Evolutionary conservation across 2,888 invertebrate genomes (phyloP).

Genomic region (Stomorhina lunata): DNA sequence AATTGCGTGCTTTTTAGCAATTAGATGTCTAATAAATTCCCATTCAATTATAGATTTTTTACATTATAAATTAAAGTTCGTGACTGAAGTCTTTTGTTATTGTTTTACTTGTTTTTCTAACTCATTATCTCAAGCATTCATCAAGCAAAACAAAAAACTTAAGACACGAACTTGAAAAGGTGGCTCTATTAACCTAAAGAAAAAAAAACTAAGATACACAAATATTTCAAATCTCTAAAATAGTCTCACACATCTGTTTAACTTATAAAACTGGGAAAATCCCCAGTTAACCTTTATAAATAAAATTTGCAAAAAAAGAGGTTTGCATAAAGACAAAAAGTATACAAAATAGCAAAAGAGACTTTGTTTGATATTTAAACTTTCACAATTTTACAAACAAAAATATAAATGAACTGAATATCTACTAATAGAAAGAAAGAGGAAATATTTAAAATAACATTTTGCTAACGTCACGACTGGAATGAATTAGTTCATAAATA

Average conservation of each 20-base stretch:
- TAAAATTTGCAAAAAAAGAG: background rate
- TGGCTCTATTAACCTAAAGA: background rate
- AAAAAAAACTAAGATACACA: background rate
- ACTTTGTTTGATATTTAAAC: slow-evolving; percentile 17
- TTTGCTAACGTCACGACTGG: slow-evolving; percentile 1
- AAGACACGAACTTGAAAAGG: slow-evolving; percentile 27
- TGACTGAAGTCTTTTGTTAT: background rate
- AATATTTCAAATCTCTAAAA: background rate
- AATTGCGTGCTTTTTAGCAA: background rate
- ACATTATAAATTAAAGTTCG: slow-evolving; percentile 12
- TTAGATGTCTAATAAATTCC: background rate
- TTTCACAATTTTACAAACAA: slow-evolving; percentile 21
- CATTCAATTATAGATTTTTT: background rate
- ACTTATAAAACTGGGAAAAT: background rate
- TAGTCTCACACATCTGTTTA: background rate
- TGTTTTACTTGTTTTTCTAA: background rate
- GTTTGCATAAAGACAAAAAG: background rate
- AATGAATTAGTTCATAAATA: background rate
- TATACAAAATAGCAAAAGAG: background rate
- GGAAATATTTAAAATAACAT: background rate
- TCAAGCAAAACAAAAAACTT: slow-evolving; percentile 20
- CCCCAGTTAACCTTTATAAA: slow-evolving; percentile 7
- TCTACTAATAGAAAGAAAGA: no score
- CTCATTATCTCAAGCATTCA: background rate
- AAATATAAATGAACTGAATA: no score